A percentile compares a stretch with the other conserved stretches of the same genome.
These are phyloP conservation scores for Ectemnius lituratus DNA, from an alignment of 2,888 invertebrate genomes.

Conservation along the genomic window DNA sequence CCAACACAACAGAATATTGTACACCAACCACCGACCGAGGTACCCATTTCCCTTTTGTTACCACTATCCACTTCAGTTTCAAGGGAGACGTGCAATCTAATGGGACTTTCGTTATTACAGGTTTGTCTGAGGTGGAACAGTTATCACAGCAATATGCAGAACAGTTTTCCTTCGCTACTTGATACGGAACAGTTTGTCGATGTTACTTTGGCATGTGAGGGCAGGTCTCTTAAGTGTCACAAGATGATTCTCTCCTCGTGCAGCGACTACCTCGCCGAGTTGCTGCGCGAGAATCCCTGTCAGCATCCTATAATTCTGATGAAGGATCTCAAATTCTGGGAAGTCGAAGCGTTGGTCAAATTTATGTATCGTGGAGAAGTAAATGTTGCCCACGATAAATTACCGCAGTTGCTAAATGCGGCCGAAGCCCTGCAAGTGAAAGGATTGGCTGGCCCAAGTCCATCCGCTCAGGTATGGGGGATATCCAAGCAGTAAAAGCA, in stretches of 20 bases:
- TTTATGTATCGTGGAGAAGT: slow-evolving; percentile 96
- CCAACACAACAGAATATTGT: slow-evolving; percentile 60
- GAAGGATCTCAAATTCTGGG: slow-evolving; percentile 90
- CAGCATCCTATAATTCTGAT: slow-evolving; percentile 91
- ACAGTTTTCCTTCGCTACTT: slow-evolving; percentile 87
- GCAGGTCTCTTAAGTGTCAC: slow-evolving; percentile 91
- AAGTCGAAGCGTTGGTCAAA: slow-evolving; percentile 91
- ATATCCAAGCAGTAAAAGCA: neutral
- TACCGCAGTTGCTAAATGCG: slow-evolving; percentile 89
- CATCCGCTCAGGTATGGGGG: slow-evolving; percentile 68
- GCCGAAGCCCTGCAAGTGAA: slow-evolving; percentile 91
- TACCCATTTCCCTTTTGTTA: slow-evolving; percentile 29
- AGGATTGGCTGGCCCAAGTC: slow-evolving; percentile 80
- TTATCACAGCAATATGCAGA: slow-evolving; percentile 88
- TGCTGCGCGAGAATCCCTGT: slow-evolving; percentile 90
- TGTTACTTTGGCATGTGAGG: slow-evolving; percentile 93
- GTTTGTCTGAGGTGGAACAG: slow-evolving; percentile 91
- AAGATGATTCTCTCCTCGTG: slow-evolving; percentile 92
- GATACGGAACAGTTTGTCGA: slow-evolving; percentile 92
- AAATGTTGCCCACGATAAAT: slow-evolving; percentile 90
- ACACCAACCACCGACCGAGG: slow-evolving; percentile 73
- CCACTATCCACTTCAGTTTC: neutral
- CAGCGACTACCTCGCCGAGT: slow-evolving; percentile 89
- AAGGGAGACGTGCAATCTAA: neutral
- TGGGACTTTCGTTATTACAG: slow-evolving; percentile 73